These are phyloP conservation scores for Epizoanthus rinbou DNA, from an alignment of 92 coral and sea anemone species.

Conservation along the genomic window DNA sequence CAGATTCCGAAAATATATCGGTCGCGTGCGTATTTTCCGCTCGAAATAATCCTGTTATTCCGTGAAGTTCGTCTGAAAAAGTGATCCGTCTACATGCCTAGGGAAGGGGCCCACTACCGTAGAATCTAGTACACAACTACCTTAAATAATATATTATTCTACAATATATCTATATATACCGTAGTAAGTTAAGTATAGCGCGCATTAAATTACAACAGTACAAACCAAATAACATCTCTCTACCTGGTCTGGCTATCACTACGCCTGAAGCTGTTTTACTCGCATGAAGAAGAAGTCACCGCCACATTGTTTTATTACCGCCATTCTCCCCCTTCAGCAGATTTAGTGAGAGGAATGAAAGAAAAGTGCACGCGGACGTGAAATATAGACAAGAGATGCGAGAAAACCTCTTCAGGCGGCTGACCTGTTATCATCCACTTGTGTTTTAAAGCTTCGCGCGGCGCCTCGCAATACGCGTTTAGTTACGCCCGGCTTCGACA, in stretches of 20 bases:
- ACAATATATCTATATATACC: not conserved
- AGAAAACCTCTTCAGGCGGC: conserved; percentile 18
- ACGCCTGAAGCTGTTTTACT: conserved; percentile 8
- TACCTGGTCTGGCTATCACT: not conserved
- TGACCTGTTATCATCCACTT: conserved; percentile 7
- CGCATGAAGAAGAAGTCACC: not conserved
- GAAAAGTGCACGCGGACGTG: not conserved
- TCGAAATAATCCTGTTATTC: not conserved
- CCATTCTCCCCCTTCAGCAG: not conserved
- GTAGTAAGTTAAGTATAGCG: not conserved
- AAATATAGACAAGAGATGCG: not conserved
- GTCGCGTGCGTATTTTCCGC: too few species aligned
- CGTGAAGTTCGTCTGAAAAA: not conserved
- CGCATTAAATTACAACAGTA: not conserved
- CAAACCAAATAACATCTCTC: not conserved
- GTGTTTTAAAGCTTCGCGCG: not conserved
- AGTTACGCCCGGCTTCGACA: too few species aligned
- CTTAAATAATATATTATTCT: too few species aligned
- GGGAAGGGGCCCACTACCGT: not conserved
- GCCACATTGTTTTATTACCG: not conserved
- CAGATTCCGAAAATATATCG: too few species aligned
- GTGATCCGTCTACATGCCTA: not conserved
- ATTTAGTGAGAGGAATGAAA: not conserved
- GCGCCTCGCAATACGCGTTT: too few species aligned
- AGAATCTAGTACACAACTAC: not conserved